Evolutionary conservation across 2,888 invertebrate genomes (phyloP).

Genomic region (Noctua comes): DNA sequence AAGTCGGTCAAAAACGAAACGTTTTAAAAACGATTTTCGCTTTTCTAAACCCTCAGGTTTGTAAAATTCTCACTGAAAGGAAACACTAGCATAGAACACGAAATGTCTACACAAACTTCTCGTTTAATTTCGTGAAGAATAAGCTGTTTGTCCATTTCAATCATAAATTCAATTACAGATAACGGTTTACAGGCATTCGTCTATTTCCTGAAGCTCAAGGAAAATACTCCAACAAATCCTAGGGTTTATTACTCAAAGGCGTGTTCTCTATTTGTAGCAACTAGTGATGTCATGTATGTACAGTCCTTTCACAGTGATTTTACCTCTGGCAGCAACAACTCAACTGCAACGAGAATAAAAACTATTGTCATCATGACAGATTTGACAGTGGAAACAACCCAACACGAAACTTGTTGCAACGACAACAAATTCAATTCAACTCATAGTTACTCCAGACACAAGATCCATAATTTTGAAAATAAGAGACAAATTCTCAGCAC

Average conservation of each 20-base stretch:
- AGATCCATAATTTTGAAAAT: no score
- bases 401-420: background rate
- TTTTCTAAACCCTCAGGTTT: background rate
- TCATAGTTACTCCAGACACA: no score
- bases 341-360: background rate
- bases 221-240: conserved; percentile 18
- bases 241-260: conserved; percentile 21
- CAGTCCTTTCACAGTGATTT: background rate
- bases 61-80: background rate
- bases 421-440: no score
- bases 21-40: no score
- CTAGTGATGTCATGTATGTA: conserved; percentile 15
- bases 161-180: conserved; percentile 23
- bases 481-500: no score
- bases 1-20: no score
- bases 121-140: background rate
- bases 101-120: background rate
- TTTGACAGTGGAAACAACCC: background rate
- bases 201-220: conserved; percentile 17
- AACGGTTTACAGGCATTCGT: conserved; percentile 15
- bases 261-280: conserved; percentile 25
- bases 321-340: background rate
- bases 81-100: background rate
- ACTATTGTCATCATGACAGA: background rate
- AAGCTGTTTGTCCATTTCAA: conserved; percentile 26